Evolutionary conservation across 2,797 vertebrate genomes (phyloP), one percentile per base, ranked within the genome.

Genomic region (Xiphorhynchus erythropygius): DNA sequence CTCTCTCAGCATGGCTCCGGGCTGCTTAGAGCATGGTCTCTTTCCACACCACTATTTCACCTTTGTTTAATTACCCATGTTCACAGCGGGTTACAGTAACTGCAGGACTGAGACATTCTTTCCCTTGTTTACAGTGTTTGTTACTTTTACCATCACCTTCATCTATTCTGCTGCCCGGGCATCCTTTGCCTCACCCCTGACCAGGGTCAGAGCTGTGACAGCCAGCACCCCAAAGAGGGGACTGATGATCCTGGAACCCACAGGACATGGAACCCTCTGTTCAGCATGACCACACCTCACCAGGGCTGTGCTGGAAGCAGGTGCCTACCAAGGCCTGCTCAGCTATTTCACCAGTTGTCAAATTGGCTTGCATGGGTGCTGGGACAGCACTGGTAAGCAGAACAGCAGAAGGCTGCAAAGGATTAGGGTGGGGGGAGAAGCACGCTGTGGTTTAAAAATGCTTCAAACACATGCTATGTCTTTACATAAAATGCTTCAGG

Each of bases 311-410:
- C 55, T 83, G 27, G 33, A n/a, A 68, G 55, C 25, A 32, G 24
- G 21, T 35, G 25, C n/a, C n/a, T 68, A 46, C 46, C 2, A 2
- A 35, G 19, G 42, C 71, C 37, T 87, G 44, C 42, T 42, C 46
- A 75, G 60, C 42, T 77, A 25, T 78, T 64, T 70, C 28, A 70
- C 27, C 47, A 37, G 1, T 37, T 53, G 30, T 32, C 24, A 60
- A 57, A 65, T 0, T 60, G 50, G 9, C 39, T 53, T 53, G 14
- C 11, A 18, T 2, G 8, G 0, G 1, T 56, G 46, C 41, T 83
- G 42, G 55, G 50, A 73, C 63, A 85, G 21, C 79, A 80, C 49
- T 21, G 50, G n/a, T 47, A 76, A 56, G 46, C n/a, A 57, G 46
- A 42, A 57, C 0, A 0, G 65, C 47, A 87, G 35, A 67, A 81